Evolutionary conservation across 2,113 vertebrate species (phyloP).

Genomic region (Boulengeromyrus knoepffleri): DNA sequence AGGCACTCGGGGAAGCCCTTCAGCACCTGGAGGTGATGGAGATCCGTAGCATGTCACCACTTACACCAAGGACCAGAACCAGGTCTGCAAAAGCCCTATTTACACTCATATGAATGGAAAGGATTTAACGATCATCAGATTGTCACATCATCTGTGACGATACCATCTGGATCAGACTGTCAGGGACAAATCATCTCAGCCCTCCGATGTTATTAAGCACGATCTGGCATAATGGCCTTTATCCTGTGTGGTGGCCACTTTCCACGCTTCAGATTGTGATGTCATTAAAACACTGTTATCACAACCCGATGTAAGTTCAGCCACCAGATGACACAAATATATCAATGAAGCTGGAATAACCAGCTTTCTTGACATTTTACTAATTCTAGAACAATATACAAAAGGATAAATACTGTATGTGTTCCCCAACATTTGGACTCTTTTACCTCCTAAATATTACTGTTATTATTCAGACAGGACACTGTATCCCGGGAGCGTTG

Average conservation of each 20-base stretch:
- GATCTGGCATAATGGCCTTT: neutral
- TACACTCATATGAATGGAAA: neutral
- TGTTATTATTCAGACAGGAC: neutral
- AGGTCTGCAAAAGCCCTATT: neutral
- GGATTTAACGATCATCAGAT: neutral
- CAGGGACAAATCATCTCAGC: neutral
- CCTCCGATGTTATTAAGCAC: neutral
- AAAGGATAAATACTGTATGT: neutral
- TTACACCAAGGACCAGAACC: neutral
- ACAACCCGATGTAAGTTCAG: neutral
- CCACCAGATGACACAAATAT: neutral
- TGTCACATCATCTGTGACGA: neutral
- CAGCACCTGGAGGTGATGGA: constrained; percentile 61
- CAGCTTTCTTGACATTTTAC: neutral
- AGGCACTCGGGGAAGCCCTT: constrained; percentile 87
- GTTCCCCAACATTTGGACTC: neutral
- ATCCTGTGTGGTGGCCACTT: neutral
- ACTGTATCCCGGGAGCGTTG: neutral
- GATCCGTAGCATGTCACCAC: neutral
- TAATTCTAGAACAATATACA: neutral
- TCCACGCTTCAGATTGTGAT: neutral
- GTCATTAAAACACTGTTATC: neutral
- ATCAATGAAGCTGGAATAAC: neutral
- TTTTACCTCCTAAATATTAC: neutral
- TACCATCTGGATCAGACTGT: neutral